Conservation (phyloP, 92 coral and sea anemone species). For the Diadumene lineata region DNA sequence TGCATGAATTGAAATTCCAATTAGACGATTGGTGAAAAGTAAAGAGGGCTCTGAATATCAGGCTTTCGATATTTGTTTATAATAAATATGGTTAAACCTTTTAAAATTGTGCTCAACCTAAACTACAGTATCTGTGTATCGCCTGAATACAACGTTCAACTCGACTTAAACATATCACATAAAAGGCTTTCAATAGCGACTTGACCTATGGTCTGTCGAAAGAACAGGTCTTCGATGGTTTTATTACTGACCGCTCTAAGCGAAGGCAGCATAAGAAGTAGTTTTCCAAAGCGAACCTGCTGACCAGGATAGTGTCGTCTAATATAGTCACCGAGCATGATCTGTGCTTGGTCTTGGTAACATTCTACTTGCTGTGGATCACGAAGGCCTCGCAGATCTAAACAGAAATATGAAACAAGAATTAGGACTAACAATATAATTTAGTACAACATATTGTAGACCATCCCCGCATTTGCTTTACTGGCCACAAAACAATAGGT, state of each 20-base stretch:
- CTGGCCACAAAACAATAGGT: no score
- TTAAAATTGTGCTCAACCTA: no score
- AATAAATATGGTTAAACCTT: no score
- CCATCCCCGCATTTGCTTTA: no score
- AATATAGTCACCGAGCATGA: slow-evolving; percentile 94
- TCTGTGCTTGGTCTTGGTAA: slow-evolving; percentile 98
- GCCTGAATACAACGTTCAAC: no score
- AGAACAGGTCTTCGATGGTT: slow-evolving; percentile 92
- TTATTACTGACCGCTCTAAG: slow-evolving; percentile 86
- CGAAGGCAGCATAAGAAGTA: slow-evolving; percentile 92
- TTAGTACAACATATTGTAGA: no score
- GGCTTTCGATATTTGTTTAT: no score
- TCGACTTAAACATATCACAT: slow-evolving; percentile 97
- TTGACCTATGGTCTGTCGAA: slow-evolving; percentile 94
- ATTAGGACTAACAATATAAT: no score
- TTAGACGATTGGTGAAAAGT: no score
- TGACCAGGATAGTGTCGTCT: slow-evolving; percentile 97
- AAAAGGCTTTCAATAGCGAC: slow-evolving; percentile 96
- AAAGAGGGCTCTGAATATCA: no score
- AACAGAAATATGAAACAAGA: background rate
- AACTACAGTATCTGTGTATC: no score
- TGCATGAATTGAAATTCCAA: background rate
- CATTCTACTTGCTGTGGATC: slow-evolving; percentile 96
- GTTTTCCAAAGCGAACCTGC: slow-evolving; percentile 98
- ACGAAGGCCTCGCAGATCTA: slow-evolving; percentile 91